Evolutionary conservation across 2,113 vertebrate genomes (phyloP).

Genomic region (Xyliphius kryptos): DNA sequence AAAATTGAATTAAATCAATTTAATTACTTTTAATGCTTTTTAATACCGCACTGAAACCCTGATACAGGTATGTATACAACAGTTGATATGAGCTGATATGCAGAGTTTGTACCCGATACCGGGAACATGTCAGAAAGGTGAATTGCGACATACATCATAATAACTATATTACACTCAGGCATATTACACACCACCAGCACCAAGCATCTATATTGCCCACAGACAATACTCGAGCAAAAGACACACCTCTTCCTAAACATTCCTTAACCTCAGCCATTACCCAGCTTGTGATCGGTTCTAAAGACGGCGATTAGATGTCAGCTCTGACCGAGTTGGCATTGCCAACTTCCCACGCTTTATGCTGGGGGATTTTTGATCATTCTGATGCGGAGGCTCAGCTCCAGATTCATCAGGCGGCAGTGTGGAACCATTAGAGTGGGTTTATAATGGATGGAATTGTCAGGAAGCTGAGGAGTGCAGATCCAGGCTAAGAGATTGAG

Average conservation of each 20-base stretch:
- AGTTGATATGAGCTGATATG: too few species aligned
- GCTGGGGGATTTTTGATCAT: slow-evolving; percentile 11
- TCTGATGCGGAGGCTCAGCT: slow-evolving; percentile 12
- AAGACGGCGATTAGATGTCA: slow-evolving; percentile 11
- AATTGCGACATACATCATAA: too few species aligned
- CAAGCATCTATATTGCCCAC: too few species aligned
- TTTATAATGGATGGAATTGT: slow-evolving; percentile 35
- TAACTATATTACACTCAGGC: too few species aligned
- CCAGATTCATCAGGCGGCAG: slow-evolving; percentile 29
- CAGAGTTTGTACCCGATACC: too few species aligned
- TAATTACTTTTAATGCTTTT: too few species aligned
- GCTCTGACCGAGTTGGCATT: slow-evolving; percentile 17
- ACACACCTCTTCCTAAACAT: slow-evolving; percentile 22
- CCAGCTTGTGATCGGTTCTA: slow-evolving; percentile 19
- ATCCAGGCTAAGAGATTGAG: slow-evolving; percentile 24
- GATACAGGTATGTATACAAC: too few species aligned
- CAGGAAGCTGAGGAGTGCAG: slow-evolving; percentile 26
- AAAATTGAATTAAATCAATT: too few species aligned
- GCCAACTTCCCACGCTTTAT: slow-evolving; percentile 10
- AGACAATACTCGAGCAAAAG: too few species aligned
- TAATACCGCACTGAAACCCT: too few species aligned
- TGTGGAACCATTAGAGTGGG: slow-evolving; percentile 29
- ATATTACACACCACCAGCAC: too few species aligned
- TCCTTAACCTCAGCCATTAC: slow-evolving; percentile 33
- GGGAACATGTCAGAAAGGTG: too few species aligned